These are phyloP conservation scores for Siderastrea radians DNA, from an alignment of 92 coral and sea anemone species.

Conservation along the genomic window DNA sequence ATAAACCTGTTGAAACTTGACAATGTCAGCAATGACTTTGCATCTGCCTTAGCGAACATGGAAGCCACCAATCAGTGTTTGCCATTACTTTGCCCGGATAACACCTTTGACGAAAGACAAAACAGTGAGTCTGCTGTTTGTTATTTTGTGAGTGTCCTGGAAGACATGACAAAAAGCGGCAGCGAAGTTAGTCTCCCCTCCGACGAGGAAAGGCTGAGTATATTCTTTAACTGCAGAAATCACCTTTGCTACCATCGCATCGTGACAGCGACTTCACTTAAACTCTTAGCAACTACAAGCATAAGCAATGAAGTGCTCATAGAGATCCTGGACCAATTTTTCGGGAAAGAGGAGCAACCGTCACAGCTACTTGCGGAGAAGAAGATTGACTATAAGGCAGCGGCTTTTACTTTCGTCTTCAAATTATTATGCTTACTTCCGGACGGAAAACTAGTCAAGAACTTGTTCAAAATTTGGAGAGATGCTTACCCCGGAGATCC, in stretches of 20 bases:
- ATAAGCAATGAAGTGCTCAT: neutral
- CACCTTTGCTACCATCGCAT: neutral
- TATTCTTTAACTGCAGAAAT: neutral
- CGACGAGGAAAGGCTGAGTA: neutral
- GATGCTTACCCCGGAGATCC: neutral
- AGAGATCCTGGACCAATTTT: neutral
- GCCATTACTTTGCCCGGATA: too few species aligned
- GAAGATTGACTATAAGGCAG: neutral
- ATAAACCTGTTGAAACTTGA: neutral
- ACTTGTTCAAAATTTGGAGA: neutral
- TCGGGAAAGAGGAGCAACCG: neutral
- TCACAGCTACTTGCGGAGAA: neutral
- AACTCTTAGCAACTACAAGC: neutral
- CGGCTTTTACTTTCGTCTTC: too few species aligned
- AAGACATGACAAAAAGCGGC: too few species aligned
- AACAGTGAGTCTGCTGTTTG: neutral
- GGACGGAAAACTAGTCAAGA: neutral
- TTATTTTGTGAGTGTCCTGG: neutral
- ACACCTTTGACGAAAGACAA: too few species aligned
- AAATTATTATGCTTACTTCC: too few species aligned
- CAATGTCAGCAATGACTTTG: neutral
- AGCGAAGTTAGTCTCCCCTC: neutral
- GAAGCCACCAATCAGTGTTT: neutral
- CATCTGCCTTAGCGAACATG: neutral
- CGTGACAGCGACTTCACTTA: neutral